phyloP scores from a whole-genome alignment of 2,888 invertebrate species.

The Cephus pygmeus region DNA sequence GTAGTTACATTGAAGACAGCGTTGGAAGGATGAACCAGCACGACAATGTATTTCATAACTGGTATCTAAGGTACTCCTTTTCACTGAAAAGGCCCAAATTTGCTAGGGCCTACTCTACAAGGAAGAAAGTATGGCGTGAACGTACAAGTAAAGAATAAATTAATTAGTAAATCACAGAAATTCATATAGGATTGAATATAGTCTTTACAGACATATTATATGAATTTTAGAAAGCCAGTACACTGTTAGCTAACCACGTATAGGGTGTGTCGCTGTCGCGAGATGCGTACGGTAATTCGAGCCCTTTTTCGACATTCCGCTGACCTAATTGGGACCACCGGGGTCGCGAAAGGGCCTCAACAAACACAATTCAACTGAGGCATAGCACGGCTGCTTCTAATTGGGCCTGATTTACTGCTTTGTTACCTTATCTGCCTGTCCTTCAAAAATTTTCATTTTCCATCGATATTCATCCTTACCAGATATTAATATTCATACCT shows the following conservation, averaged over 20 bases:
- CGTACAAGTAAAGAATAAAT: background rate
- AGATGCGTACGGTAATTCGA: slow-evolving; percentile 40
- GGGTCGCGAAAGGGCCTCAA: slow-evolving; percentile 32
- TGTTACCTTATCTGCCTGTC: background rate
- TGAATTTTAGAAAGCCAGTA: background rate
- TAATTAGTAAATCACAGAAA: background rate
- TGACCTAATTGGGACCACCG: slow-evolving; percentile 60
- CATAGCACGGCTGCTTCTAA: slow-evolving; percentile 25
- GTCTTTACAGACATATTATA: background rate
- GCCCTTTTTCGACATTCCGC: slow-evolving; percentile 49
- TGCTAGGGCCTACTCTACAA: background rate
- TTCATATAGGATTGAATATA: background rate
- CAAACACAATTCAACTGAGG: slow-evolving; percentile 13
- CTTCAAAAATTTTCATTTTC: background rate
- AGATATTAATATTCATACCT: background rate
- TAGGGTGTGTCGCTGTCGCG: background rate
- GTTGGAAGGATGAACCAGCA: background rate
- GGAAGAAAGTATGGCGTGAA: background rate
- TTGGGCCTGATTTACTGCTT: slow-evolving; percentile 32
- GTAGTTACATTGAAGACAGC: background rate
- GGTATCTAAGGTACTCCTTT: background rate
- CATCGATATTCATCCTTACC: background rate
- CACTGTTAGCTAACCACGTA: background rate
- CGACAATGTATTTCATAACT: background rate
- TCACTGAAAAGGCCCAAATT: background rate